Evolutionary conservation across 2,113 vertebrate species (phyloP).

Genomic region (Protomyctophum bolini): DNA sequence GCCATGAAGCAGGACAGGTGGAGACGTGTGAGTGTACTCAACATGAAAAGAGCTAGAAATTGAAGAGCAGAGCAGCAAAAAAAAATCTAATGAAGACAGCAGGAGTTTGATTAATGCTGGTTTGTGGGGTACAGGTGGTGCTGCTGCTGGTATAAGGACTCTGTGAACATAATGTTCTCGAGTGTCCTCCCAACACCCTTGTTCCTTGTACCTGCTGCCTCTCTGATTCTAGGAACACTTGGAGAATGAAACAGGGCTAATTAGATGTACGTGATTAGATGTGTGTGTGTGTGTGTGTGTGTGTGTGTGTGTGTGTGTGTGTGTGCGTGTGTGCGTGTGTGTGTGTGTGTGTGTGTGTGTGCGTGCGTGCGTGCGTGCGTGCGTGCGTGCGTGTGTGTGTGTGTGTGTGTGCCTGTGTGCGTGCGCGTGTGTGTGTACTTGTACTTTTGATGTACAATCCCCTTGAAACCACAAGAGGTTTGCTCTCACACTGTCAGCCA

Average conservation of each 20-base stretch:
- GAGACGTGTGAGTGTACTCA: too few relatives aligned
- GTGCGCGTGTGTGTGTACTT: neutral
- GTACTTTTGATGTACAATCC: constrained; percentile 35
- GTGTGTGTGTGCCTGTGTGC: too few relatives aligned
- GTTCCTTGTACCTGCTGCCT: constrained; percentile 2
- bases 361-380: constrained; percentile 9
- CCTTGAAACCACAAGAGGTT: constrained; percentile 42
- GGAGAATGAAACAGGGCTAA: constrained; percentile 27
- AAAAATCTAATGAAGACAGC: too few relatives aligned
- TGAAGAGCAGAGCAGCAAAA: too few relatives aligned
- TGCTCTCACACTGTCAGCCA: constrained; percentile 54
- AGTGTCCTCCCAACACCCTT: constrained; percentile 18
- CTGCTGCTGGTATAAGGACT: constrained; percentile 34
- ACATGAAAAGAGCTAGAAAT: too few relatives aligned
- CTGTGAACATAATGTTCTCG: constrained; percentile 47
- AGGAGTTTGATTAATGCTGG: constrained; percentile 46
- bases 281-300: too few relatives aligned
- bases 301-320: neutral
- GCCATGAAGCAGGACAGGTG: neutral
- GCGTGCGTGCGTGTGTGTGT: too few relatives aligned
- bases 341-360: too few relatives aligned
- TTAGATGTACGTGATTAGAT: constrained; percentile 30
- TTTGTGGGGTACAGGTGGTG: constrained; percentile 42
- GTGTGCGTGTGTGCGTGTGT: too few relatives aligned
- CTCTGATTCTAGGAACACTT: constrained; percentile 41